phyloP scores from a whole-genome alignment of 1,140 invertebrate genomes.

The Scaptodrosophila lebanonensis region DNA sequence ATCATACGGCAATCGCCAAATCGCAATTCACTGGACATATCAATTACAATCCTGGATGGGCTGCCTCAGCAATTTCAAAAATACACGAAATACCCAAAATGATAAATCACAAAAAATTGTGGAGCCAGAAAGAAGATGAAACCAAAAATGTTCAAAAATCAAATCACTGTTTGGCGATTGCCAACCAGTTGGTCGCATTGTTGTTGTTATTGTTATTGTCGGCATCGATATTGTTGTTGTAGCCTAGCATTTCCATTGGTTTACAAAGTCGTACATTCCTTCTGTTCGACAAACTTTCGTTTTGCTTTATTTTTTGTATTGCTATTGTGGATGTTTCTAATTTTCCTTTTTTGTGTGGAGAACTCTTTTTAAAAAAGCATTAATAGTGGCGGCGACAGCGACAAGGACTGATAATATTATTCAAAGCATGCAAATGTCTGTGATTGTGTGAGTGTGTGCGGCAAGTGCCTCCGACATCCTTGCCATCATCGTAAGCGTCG shows the following conservation, averaged over 20 bases:
- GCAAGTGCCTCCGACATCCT: constrained; percentile 14
- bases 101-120: constrained; percentile 61
- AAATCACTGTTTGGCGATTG: no score
- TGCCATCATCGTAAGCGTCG: constrained; percentile 34
- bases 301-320: constrained; percentile 36
- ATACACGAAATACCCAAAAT: constrained; percentile 1
- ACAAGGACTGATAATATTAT: constrained; percentile 66
- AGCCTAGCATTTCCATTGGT: constrained; percentile 59
- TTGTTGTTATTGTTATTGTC: constrained; percentile 12
- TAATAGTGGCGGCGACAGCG: constrained; percentile 52
- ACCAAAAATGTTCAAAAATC: constrained; percentile 3
- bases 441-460: constrained; percentile 12
- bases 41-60: constrained; percentile 25
- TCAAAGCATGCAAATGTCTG: constrained; percentile 49
- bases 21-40: constrained; percentile 42
- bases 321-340: constrained; percentile 31
- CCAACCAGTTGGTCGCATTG: no score
- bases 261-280: constrained; percentile 70
- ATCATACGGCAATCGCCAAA: no score
- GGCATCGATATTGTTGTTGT: constrained; percentile 5
- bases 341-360: constrained; percentile 33
- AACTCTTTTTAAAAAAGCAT: constrained; percentile 40
- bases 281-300: constrained; percentile 54
- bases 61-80: constrained; percentile 29
- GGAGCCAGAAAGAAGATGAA: constrained; percentile 16